phyloP scores from a whole-genome alignment of 2,113 vertebrate species.

The Puma concolor region DNA sequence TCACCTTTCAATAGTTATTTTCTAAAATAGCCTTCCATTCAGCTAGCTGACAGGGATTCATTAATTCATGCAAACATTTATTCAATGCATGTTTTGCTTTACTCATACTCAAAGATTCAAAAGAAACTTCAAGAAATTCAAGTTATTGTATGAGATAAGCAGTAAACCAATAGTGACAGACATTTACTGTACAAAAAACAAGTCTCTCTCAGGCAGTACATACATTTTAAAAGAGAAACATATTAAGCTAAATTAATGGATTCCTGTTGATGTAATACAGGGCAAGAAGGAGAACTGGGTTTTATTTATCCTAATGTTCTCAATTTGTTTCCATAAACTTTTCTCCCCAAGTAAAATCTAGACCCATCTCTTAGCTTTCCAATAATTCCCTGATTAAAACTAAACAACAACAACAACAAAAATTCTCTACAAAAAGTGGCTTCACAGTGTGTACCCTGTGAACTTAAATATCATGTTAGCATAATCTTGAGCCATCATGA shows the following conservation, averaged over 20 bases:
- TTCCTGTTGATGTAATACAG: background rate
- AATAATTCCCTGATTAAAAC: background rate
- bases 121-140: background rate
- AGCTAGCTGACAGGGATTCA: background rate
- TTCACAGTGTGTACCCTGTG: background rate
- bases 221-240: background rate
- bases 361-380: background rate
- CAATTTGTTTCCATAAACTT: background rate
- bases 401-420: background rate
- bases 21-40: background rate
- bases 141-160: background rate
- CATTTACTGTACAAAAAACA: background rate
- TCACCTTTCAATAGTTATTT: background rate
- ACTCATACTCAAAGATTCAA: background rate
- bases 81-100: background rate
- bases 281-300: background rate
- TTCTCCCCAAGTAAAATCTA: background rate
- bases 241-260: background rate
- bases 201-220: background rate
- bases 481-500: background rate
- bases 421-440: background rate
- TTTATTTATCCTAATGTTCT: background rate
- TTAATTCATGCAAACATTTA: background rate
- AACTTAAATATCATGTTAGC: background rate
- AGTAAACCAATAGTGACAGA: background rate